A percentile compares a stretch with the other conserved stretches of the same genome.
These are phyloP conservation scores for Coilia nasus DNA, from an alignment of 2,797 vertebrate genomes.

Conservation along the genomic window DNA sequence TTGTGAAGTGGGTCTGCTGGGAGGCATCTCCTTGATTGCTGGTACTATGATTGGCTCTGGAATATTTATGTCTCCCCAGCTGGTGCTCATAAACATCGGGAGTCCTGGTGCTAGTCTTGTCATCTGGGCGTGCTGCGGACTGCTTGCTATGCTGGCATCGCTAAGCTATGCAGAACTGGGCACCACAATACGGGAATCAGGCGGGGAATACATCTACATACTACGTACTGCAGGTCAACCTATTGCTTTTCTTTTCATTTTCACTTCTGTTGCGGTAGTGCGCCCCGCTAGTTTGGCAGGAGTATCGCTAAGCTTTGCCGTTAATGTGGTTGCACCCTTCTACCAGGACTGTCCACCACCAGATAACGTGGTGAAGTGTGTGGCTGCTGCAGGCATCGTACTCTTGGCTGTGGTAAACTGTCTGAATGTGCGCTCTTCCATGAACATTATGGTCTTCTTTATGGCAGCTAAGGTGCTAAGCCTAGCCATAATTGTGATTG, in stretches of 20 bases:
- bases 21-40: conserved; percentile 80
- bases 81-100: conserved; percentile 77
- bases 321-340: conserved; percentile 80
- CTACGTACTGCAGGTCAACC: conserved; percentile 79
- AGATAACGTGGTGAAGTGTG: conserved; percentile 66
- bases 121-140: conserved; percentile 82
- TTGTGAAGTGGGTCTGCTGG: conserved; percentile 80
- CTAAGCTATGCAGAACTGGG: conserved; percentile 88
- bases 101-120: conserved; percentile 84
- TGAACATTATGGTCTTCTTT: conserved; percentile 80
- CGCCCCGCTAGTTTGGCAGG: conserved; percentile 80
- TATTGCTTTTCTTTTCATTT: conserved; percentile 81
- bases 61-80: conserved; percentile 90
- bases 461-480: conserved; percentile 78
- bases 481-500: conserved; percentile 75
- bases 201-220: conserved; percentile 90
- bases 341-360: conserved; percentile 79
- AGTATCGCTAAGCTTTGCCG: conserved; percentile 80
- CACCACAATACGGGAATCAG: conserved; percentile 83
- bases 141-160: conserved; percentile 76
- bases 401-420: conserved; percentile 78
- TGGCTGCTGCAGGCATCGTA: conserved; percentile 78
- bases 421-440: conserved; percentile 78
- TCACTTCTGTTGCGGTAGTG: conserved; percentile 80
- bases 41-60: conserved; percentile 88